Percentiles rank a stretch among this genome's conserved stretches.
Evolutionary conservation across 2,888 invertebrate genomes (phyloP).

Genomic region (Lithophane leautieri): DNA sequence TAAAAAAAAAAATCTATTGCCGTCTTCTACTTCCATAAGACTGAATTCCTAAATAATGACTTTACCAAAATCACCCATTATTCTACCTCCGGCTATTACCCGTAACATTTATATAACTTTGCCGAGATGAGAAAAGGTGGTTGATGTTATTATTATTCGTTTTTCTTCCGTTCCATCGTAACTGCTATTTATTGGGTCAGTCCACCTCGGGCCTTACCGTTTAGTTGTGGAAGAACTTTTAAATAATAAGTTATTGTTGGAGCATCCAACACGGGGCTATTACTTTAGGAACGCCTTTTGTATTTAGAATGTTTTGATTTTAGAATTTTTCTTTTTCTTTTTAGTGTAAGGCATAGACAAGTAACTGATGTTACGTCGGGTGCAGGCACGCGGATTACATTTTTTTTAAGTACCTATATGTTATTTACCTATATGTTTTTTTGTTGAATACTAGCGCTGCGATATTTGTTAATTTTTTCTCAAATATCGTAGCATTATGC

Average conservation of each 20-base stretch:
- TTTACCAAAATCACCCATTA: constrained; percentile 24
- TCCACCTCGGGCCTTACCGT: constrained; percentile 30
- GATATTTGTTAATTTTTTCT: too few relatives aligned
- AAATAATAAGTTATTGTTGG: constrained; percentile 52
- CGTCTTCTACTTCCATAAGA: constrained; percentile 11
- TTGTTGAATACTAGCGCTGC: too few relatives aligned
- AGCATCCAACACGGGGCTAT: neutral
- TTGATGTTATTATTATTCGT: constrained; percentile 55
- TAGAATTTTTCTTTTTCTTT: neutral
- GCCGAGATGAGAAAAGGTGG: constrained; percentile 44
- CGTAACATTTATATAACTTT: constrained; percentile 53
- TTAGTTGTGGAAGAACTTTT: constrained; percentile 48
- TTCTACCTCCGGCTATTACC: constrained; percentile 14
- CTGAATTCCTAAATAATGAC: constrained; percentile 22
- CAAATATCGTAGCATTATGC: too few relatives aligned
- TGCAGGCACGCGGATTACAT: too few relatives aligned
- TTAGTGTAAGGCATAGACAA: too few relatives aligned
- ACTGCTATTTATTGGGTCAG: constrained; percentile 55
- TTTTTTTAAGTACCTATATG: too few relatives aligned
- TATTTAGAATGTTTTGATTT: constrained; percentile 4
- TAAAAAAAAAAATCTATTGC: neutral
- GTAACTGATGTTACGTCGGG: too few relatives aligned
- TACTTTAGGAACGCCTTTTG: neutral
- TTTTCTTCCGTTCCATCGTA: constrained; percentile 48
- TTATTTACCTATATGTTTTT: too few relatives aligned